phyloP scores from a whole-genome alignment of 2,888 invertebrate genomes.

The Caenorhabditis becei region DNA sequence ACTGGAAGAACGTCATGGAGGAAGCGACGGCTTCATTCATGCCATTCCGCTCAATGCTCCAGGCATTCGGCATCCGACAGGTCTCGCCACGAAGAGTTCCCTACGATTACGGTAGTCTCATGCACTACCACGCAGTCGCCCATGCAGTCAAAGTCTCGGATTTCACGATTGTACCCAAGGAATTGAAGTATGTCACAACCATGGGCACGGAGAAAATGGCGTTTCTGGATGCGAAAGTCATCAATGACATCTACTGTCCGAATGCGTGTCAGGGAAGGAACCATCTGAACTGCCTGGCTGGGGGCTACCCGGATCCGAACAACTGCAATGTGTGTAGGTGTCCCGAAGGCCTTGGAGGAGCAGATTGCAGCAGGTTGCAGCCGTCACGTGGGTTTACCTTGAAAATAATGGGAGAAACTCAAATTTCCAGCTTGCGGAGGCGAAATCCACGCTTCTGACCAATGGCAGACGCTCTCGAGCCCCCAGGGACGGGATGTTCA shows the following conservation, averaged over 20 bases:
- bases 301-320: slow-evolving; percentile 81
- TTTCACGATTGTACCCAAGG: slow-evolving; percentile 81
- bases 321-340: slow-evolving; percentile 78
- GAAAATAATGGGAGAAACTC: not conserved
- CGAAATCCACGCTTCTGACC: slow-evolving; percentile 78
- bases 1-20: slow-evolving; percentile 78
- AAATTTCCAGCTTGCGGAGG: slow-evolving; percentile 76
- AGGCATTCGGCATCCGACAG: slow-evolving; percentile 81
- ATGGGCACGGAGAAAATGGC: slow-evolving; percentile 82
- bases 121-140: slow-evolving; percentile 81
- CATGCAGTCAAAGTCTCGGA: slow-evolving; percentile 81
- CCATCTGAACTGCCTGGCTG: slow-evolving; percentile 76
- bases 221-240: slow-evolving; percentile 81
- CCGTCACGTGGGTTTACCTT: slow-evolving; percentile 73
- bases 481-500: slow-evolving; percentile 78
- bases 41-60: slow-evolving; percentile 81
- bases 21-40: slow-evolving; percentile 80
- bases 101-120: slow-evolving; percentile 80
- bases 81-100: slow-evolving; percentile 79
- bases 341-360: slow-evolving; percentile 81
- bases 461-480: slow-evolving; percentile 79
- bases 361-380: slow-evolving; percentile 78
- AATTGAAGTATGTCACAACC: slow-evolving; percentile 81
- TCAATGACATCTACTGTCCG: slow-evolving; percentile 81
- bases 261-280: slow-evolving; percentile 73